Percentiles rank a stretch among this genome's conserved stretches.
phyloP scores from a whole-genome alignment of 2,888 invertebrate genomes.

The Sphaeridia pumilis region DNA sequence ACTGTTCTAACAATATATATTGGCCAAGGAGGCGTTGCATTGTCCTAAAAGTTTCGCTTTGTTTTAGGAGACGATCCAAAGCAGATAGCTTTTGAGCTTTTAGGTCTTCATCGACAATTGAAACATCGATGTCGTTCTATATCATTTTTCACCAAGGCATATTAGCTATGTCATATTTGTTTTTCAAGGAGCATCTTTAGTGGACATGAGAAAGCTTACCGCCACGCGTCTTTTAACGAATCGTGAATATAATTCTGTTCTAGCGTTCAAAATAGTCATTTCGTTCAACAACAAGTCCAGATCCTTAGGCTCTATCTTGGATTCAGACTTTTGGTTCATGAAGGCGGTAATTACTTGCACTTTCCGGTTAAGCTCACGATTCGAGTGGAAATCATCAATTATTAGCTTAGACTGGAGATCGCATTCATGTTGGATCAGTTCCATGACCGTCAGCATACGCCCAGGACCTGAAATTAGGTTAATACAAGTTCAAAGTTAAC shows the following conservation, averaged over 20 bases:
- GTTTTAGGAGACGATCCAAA: conserved; percentile 55
- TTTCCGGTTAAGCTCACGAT: conserved; percentile 51
- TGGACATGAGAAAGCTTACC: conserved; percentile 45
- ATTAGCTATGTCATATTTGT: no score
- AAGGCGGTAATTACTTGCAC: conserved; percentile 52
- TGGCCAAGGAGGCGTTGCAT: conserved; percentile 74
- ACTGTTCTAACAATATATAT: conserved; percentile 85
- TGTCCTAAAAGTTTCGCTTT: conserved; percentile 59
- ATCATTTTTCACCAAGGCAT: no score
- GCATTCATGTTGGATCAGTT: conserved; percentile 64
- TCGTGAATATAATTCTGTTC: conserved; percentile 78
- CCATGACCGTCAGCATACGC: conserved; percentile 56
- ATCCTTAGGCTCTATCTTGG: conserved; percentile 57
- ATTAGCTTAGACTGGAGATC: conserved; percentile 53
- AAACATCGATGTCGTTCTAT: conserved; percentile 53
- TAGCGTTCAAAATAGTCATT: conserved; percentile 77
- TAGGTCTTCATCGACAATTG: conserved; percentile 45
- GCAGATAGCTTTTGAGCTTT: conserved; percentile 42
- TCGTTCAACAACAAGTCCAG: conserved; percentile 80
- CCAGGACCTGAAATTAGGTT: conserved; percentile 53
- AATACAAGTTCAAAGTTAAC: no score
- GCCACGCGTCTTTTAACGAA: conserved; percentile 68
- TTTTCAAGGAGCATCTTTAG: no score
- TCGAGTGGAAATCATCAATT: conserved; percentile 58
- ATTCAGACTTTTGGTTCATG: conserved; percentile 37